phyloP scores from a whole-genome alignment of 2,888 invertebrate genomes.

The Melanostoma scalare region DNA sequence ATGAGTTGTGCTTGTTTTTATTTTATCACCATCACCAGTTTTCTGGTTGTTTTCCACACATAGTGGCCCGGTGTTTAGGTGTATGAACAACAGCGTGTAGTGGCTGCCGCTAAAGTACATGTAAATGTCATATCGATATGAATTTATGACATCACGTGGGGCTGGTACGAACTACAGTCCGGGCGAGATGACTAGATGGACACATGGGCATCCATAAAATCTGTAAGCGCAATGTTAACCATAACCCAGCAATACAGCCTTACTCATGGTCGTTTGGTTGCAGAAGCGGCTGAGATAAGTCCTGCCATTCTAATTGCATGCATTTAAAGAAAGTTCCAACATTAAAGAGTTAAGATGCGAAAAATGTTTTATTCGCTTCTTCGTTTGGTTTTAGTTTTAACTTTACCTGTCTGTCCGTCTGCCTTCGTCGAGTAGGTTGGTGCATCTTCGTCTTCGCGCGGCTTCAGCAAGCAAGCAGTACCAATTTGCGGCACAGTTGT shows the following conservation, averaged over 20 bases:
- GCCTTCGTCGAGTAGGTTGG: constrained; percentile 7
- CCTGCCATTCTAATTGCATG: constrained; percentile 72
- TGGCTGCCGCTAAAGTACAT: constrained; percentile 76
- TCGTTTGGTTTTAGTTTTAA: constrained; percentile 28
- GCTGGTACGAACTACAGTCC: constrained; percentile 54
- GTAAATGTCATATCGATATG: constrained; percentile 76
- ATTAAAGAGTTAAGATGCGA: constrained; percentile 63
- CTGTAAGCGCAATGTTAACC: constrained; percentile 52
- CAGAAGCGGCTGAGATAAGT: constrained; percentile 55
- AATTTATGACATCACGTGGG: constrained; percentile 75
- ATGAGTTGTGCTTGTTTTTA: constrained; percentile 57
- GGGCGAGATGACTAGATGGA: constrained; percentile 62
- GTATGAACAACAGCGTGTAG: constrained; percentile 73
- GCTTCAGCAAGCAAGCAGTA: constrained; percentile 33
- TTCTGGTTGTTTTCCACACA: constrained; percentile 63
- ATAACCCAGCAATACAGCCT: neutral
- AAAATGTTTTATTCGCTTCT: constrained; percentile 60
- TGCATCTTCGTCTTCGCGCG: constrained; percentile 8
- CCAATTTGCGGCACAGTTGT: constrained; percentile 58
- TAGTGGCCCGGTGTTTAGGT: constrained; percentile 69
- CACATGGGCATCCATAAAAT: constrained; percentile 72
- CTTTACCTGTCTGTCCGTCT: constrained; percentile 20
- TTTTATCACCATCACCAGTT: constrained; percentile 55
- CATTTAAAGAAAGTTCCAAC: constrained; percentile 70
- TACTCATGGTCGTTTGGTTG: constrained; percentile 27